Base-by-base conservation (phyloP, 2,113 vertebrate genomes). In the Plectropomus leopardus region DNA sequence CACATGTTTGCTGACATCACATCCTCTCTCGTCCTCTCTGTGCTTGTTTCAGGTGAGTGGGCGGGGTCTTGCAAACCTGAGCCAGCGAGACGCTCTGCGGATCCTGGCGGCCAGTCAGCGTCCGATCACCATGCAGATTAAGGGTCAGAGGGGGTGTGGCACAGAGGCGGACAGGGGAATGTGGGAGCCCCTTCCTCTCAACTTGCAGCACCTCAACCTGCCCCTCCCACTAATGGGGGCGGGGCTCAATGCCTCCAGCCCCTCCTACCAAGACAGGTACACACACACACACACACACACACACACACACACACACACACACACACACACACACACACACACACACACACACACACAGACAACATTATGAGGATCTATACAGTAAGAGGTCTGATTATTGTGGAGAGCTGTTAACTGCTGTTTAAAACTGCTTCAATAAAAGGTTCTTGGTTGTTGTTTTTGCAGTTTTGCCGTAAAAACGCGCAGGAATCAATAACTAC, bases 111-210 rank as follows among this genome's bases (percentile, higher is more conserved):
- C 90, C 23, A 95, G 90, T 55, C 94, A 95, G 78, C 94, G 87
- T 83, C 94, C 94, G 85, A 94, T 95, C 91, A 95, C 95, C 42
- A 85, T 96, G 88, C 95, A 96, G 89, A 92, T 95, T 17, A 94
- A 95, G 73, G 88, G 90, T 15, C 93, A 93, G 47, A 90, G 92
- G 80, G 89, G 92, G 67, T 73, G 89, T 65, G 78, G 90, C 65
- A 78, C 84, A 0, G 92, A 94, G 57, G 89, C 78, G 2, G 93
- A 94, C 30, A 79, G 92, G 30, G 86, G 61, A 30, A 68, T 80
- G 5, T 95, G 94, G 94, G 95, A 96, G 70, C 86, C 90, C n/a
- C 89, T 94, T 13, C 90, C 91, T 10, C 89, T 92, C 21, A 87
- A 89, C 63, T 73, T 92, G 79, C 90, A 93, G 80, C 90, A 90